A percentile compares a stretch with the other conserved stretches of the same genome.
phyloP scores from a whole-genome alignment of 2,888 invertebrate genomes.

The Electrophaes corylata region DNA sequence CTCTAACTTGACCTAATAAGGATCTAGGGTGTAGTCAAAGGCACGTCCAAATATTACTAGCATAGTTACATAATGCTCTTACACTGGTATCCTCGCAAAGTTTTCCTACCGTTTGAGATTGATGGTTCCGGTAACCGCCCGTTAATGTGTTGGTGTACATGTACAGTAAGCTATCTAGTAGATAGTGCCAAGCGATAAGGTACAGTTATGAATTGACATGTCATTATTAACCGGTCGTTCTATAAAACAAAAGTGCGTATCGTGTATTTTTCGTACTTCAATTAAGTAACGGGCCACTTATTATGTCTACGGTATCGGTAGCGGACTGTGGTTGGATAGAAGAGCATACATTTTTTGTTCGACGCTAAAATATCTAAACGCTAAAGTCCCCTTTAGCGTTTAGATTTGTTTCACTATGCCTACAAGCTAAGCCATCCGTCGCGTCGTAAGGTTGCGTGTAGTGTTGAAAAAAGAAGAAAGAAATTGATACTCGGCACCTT shows the following conservation, averaged over 20 bases:
- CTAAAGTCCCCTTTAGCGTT: no score
- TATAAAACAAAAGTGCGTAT: slow-evolving; percentile 56
- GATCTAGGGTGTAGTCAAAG: no score
- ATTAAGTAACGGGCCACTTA: slow-evolving; percentile 55
- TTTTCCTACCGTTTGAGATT: not conserved
- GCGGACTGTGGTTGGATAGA: slow-evolving; percentile 4
- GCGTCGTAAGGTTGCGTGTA: no score
- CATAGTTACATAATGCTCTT: no score
- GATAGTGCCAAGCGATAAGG: slow-evolving; percentile 26
- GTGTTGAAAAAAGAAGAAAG: no score
- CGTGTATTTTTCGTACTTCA: slow-evolving; percentile 56
- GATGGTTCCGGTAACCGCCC: not conserved
- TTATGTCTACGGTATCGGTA: slow-evolving; percentile 43
- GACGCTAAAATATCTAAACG: not conserved
- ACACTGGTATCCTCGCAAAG: no score
- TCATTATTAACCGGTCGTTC: slow-evolving; percentile 40
- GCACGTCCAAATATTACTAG: no score
- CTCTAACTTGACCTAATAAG: no score
- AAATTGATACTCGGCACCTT: no score
- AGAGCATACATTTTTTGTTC: not conserved
- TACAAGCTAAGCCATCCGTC: no score
- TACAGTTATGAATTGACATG: slow-evolving; percentile 41
- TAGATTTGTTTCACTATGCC: no score
- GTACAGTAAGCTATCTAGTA: slow-evolving; percentile 8
- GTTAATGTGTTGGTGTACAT: not conserved